Conservation (phyloP, 2,888 invertebrate genomes). For the Lomographa bimaculata region DNA sequence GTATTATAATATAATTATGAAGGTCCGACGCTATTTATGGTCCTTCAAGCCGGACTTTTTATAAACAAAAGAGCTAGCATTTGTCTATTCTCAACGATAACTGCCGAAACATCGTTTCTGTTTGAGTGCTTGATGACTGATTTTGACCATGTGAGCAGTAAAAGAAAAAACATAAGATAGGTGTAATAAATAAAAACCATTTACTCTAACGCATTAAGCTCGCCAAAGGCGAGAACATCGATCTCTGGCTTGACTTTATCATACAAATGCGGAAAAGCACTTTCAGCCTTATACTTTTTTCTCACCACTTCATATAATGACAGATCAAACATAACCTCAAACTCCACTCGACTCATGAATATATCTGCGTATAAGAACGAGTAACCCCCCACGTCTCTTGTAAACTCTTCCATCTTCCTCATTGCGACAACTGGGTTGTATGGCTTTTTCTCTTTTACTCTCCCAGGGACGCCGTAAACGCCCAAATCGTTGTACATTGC, state of each 20-base stretch:
- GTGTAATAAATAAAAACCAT: no score
- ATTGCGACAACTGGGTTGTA: conserved; percentile 87
- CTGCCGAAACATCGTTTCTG: no score
- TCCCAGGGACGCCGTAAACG: conserved; percentile 87
- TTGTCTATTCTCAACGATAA: no score
- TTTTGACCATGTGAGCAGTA: no score
- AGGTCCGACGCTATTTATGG: no score
- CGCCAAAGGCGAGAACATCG: conserved; percentile 84
- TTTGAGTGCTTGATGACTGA: no score
- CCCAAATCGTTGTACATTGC: conserved; percentile 89
- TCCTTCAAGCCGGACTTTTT: no score
- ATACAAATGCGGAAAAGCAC: conserved; percentile 86
- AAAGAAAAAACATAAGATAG: no score
- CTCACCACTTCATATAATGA: conserved; percentile 85
- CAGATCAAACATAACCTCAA: conserved; percentile 87
- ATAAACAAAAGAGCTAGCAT: no score
- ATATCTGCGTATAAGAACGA: conserved; percentile 88
- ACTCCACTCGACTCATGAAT: conserved; percentile 86
- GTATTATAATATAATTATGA: no score
- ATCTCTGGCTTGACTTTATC: conserved; percentile 88
- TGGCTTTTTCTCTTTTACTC: conserved; percentile 81
- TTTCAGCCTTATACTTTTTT: conserved; percentile 82
- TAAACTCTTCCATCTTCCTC: conserved; percentile 88
- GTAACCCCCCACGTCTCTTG: conserved; percentile 86
- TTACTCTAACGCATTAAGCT: conserved; percentile 50